Evolutionary conservation across 2,113 vertebrate genomes (phyloP).

Genomic region (Lampris megalopsis): DNA sequence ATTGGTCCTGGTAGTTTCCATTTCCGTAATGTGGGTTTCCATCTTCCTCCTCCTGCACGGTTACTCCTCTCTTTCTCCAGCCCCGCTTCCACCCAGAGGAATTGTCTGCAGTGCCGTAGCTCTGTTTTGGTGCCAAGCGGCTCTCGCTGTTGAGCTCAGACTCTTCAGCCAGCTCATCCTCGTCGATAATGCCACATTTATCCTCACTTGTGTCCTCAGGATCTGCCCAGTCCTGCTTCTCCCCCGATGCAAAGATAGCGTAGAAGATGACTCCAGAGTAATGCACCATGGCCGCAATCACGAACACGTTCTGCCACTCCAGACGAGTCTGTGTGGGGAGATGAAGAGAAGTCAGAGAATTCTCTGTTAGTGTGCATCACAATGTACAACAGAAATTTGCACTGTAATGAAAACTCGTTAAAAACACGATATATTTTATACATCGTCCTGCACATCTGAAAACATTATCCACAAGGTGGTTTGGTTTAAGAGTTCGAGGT

Average conservation of each 20-base stretch:
- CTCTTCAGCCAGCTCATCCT: constrained; percentile 94
- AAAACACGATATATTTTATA: no score
- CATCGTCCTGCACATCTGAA: no score
- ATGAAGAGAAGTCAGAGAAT: constrained; percentile 34
- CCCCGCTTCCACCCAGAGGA: constrained; percentile 78
- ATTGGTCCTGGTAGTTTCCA: constrained; percentile 83
- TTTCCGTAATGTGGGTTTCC: constrained; percentile 82
- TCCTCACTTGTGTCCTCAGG: constrained; percentile 92
- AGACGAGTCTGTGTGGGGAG: constrained; percentile 88
- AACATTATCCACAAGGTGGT: no score
- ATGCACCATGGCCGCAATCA: constrained; percentile 95
- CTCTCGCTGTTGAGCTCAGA: constrained; percentile 87
- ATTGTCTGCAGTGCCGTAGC: constrained; percentile 89
- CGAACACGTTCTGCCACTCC: constrained; percentile 97
- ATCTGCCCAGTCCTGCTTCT: constrained; percentile 97
- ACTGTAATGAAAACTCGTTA: no score
- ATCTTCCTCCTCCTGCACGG: constrained; percentile 83
- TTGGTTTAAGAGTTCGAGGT: no score
- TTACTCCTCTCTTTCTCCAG: constrained; percentile 83
- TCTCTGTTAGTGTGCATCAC: constrained; percentile 11
- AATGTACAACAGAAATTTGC: no score
- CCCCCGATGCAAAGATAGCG: constrained; percentile 95
- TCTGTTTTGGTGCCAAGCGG: constrained; percentile 81
- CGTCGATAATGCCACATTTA: constrained; percentile 91
- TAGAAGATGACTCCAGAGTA: constrained; percentile 98